Evolutionary conservation across 2,797 vertebrate genomes (phyloP), one percentile per base, ranked within the genome.

Genomic region (Chaunax sp.): DNA sequence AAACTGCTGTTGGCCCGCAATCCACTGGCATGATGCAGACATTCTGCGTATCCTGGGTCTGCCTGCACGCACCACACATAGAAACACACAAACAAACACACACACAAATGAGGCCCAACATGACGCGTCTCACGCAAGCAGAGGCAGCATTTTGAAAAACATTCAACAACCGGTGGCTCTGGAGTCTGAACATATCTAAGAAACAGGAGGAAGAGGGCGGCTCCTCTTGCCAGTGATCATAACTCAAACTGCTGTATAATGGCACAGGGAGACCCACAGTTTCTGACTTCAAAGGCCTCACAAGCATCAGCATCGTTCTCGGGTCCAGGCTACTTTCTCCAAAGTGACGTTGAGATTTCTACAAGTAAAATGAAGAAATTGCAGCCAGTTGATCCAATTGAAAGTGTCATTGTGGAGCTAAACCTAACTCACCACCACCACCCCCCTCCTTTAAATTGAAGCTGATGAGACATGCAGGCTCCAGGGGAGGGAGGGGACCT

Each of bases 51-150:
- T 90, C 94, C 93, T 83, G 90, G 80, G 68, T 80, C 78, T 10
- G 68, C 75, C 90, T 92, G 94, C 88, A 93, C 93, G 84, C 90
- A 90, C 25, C 93, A 87, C 83, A 90, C 1, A 91, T 90, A 92
- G 88, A 80, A 49, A 78, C 15, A 75, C 86, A 87, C 19, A 51
- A 41, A 52, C 23, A 70, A 46, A 66, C 45, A 76, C 28, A 30
- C 28, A 30, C 28, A 37, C 35, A 13, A 30, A 62, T 92, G 93
- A 95, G 95, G 92, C 91, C 92, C 93, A 92, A 93, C 90, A 92
- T 91, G 87, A 92, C 90, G 92, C 89, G 91, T 94, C 92, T 93
- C 94, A 94, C 81, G 87, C 94, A 94, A 95, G 91, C 72, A 40
- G 56, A 73, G n/a, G 82, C 89, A 66, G 40, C 40, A 23, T 71